Evolutionary conservation across 1,140 invertebrate species (phyloP), one percentile per base, ranked within the genome.

Genomic region (Pissodes strobi): DNA sequence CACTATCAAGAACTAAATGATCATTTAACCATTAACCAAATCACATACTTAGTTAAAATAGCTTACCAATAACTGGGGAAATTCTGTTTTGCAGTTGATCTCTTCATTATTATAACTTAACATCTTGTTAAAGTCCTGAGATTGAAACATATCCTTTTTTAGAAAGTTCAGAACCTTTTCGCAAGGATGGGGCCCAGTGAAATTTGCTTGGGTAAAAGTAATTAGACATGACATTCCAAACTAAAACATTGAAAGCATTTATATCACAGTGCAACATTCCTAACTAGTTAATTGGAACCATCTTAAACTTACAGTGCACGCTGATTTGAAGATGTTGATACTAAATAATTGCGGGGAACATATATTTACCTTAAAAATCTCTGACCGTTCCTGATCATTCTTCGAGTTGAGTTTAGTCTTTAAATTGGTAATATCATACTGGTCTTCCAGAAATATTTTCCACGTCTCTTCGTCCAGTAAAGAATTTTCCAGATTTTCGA

Each of bases 201-300:
- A 94, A 79, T 95, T 95, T 30, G 81, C 82, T 78, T 93, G 88
- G 59, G 91, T 83, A 81, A 94, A 95, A 34, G 83, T 80, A 52
- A 90, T 82, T 10, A 93, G 76, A 60, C 85, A 83, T 12, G 86
- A 77, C 41, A 88, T 78, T 13, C 83, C 87, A 65, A 82, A 78
- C 19, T 64, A 34, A 34, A 56, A 55, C n/a, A n/a, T n/a, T n/a
- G n/a, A n/a, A n/a, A n/a, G n/a, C n/a, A n/a, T n/a, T n/a, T n/a
- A n/a, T n/a, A 48, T 17, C 10, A 58, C 58, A 66, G 19, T 55
- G 39, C n/a, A n/a, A n/a, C n/a, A n/a, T n/a, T n/a, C n/a, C n/a
- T n/a, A n/a, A n/a, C n/a, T n/a, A n/a, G n/a, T n/a, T n/a, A n/a
- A n/a, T n/a, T n/a, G n/a, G n/a, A n/a, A n/a, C n/a, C n/a, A n/a